Evolutionary conservation across 2,797 vertebrate species (phyloP), one percentile per base, ranked within the genome.

Genomic region (Crocodylus rhombifer): DNA sequence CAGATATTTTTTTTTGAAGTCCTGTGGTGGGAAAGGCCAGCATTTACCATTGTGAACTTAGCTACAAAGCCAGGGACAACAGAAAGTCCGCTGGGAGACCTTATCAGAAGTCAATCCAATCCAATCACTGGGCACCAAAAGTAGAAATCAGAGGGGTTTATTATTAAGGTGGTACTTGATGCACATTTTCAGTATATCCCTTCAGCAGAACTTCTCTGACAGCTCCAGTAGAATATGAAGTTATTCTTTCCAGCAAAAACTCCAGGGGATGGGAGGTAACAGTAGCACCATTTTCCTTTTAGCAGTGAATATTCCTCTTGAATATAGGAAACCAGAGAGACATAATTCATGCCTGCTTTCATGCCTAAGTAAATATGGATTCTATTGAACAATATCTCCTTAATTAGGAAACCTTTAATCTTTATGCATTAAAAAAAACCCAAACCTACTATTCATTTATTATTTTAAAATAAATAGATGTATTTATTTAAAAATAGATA

Each of bases 281-380:
- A 14, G 7, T 51, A 71, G 21, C 21, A 71, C 14, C 23, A 42
- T 17, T 73, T 77, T 26, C 42, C 1, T 5, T 62, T 86, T 73
- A 77, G 81, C 26, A 83, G 18, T 5, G n/a, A 0, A 30, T 51
- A 18, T 63, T 2, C 51, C 10, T 83, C 28, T 76, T 33, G 90
- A 94, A 86, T 56, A 8, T 9, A 73, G 6, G 18, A 1, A 73
- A 63, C 6, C 36, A 71, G 7, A 77, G 0, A 81, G 7, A 16
- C 73, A 10, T 30, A 92, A 62, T 10, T 92, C 84, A 63, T 85
- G 80, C 4, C 5, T 91, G 8, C 33, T 60, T 89, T 87, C 17
- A 16, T 5, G 58, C 4, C 1, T 65, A 42, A 76, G 12, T 63
- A 14, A 77, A 30, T 14, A 58, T 69, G 5, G 1, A 55, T 73